Conservation (phyloP, 2,888 invertebrate genomes). For the Aphidoletes aphidimyza region DNA sequence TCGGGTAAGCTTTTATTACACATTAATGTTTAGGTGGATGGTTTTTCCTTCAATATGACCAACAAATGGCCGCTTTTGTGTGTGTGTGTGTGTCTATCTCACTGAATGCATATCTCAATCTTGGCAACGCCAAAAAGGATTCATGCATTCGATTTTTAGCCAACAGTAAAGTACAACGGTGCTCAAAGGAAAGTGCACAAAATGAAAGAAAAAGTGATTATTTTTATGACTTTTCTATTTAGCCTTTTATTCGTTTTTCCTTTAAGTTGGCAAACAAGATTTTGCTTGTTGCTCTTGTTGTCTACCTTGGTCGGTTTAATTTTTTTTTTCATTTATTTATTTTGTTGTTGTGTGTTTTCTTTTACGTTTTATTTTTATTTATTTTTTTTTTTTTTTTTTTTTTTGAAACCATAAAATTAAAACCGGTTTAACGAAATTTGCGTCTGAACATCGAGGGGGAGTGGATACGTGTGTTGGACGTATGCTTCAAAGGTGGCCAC, state of each 20-base stretch:
- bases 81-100: no score
- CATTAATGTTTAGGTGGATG: conserved; percentile 38
- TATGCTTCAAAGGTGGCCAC: neutral
- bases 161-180: no score
- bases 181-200: neutral
- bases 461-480: neutral
- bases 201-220: conserved; percentile 46
- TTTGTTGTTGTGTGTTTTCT: no score
- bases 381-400: no score
- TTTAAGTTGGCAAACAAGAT: neutral
- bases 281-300: neutral
- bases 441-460: neutral
- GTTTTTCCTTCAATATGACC: neutral
- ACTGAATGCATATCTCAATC: no score
- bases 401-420: conserved; percentile 47
- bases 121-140: no score
- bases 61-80: no score
- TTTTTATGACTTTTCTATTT: conserved; percentile 47
- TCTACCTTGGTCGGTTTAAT: neutral
- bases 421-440: conserved; percentile 31
- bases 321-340: no score
- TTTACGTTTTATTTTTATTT: no score
- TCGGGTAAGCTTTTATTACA: conserved; percentile 31
- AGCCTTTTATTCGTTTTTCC: neutral
- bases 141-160: no score